phyloP scores from a whole-genome alignment of 92 coral and sea anemone genomes.

The Siderastrea radians region DNA sequence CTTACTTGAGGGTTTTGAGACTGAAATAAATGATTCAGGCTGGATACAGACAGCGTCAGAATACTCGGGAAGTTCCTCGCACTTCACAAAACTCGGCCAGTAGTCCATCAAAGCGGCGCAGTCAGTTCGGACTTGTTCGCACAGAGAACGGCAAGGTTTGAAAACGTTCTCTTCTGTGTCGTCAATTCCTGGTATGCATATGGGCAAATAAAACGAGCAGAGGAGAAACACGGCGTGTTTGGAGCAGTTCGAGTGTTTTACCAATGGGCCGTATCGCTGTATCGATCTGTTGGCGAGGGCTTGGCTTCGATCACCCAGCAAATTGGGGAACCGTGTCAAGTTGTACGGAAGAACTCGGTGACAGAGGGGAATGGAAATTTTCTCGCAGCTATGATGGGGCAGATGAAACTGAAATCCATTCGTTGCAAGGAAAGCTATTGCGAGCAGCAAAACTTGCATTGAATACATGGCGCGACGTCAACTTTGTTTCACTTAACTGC shows the following conservation, averaged over 20 bases:
- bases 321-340: conserved; percentile 37
- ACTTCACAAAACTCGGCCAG: conserved; percentile 14
- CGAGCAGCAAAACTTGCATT: neutral
- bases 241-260: conserved; percentile 15
- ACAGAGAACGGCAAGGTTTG: conserved; percentile 43
- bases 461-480: neutral
- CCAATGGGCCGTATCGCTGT: neutral
- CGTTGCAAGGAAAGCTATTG: neutral
- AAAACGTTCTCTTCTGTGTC: neutral
- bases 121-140: conserved; percentile 15
- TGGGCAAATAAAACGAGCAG: conserved; percentile 31
- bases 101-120: neutral
- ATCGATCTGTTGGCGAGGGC: conserved; percentile 13
- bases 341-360: conserved; percentile 36
- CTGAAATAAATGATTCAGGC: conserved; percentile 20
- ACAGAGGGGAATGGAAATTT: conserved; percentile 14
- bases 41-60: conserved; percentile 14
- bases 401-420: conserved; percentile 19
- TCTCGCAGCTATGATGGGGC: conserved; percentile 7
- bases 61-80: conserved; percentile 27
- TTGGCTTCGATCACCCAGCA: conserved; percentile 15
- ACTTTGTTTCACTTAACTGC: neutral
- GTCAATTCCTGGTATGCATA: conserved; percentile 31
- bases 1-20: conserved; percentile 14
- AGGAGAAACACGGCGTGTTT: conserved; percentile 37